Base-by-base conservation (phyloP, 1,140 invertebrate species). In the Drosophila rufa region DNA sequence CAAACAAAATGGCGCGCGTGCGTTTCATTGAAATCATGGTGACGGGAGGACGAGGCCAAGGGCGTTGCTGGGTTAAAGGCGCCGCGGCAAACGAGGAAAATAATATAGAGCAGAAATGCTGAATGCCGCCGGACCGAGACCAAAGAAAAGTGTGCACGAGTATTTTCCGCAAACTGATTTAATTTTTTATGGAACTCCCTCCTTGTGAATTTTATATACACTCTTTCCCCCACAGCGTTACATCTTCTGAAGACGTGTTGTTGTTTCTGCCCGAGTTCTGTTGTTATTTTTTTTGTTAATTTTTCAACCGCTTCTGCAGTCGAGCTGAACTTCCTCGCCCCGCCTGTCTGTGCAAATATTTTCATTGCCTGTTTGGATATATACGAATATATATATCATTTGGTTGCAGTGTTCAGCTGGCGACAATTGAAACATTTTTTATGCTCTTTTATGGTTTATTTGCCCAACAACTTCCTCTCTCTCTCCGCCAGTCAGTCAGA, bases 401-500 rank as follows among this genome's bases (percentile, higher is more conserved):
- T 83, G 69, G 68, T 70, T 74, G 58, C 83, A 78, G 76, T 87
- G 75, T 82, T 82, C 79, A 67, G 59, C 75, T 75, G 75, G 66
- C 66, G 80, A 87, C 84, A 89, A 87, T 89, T 84, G 84, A 89
- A 83, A 80, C 84, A 89, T 89, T 83, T 84, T 78, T 80, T 89
- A 89, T 84, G 84, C 84, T 75, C 77, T 87, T 87, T 89, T 80
- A 89, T 87, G 80, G 83, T 77, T 89, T 87, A 83, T 89, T 89
- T 86, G 60, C 62, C 46, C 67, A 33, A 45, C 67, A 62, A 57
- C 47, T 68, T 57, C 40, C 46, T 55, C 17, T 19, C n/a, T 6
- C 27, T 12, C 11, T n/a, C 6, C 17, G 27, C 48, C 36, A 38
- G 57, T 45, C 62, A 47, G 59, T 42, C 57, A 17, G 43, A 56